Conservation (phyloP, 2,797 vertebrate genomes). For the Sebastes hopkinsi region DNA sequence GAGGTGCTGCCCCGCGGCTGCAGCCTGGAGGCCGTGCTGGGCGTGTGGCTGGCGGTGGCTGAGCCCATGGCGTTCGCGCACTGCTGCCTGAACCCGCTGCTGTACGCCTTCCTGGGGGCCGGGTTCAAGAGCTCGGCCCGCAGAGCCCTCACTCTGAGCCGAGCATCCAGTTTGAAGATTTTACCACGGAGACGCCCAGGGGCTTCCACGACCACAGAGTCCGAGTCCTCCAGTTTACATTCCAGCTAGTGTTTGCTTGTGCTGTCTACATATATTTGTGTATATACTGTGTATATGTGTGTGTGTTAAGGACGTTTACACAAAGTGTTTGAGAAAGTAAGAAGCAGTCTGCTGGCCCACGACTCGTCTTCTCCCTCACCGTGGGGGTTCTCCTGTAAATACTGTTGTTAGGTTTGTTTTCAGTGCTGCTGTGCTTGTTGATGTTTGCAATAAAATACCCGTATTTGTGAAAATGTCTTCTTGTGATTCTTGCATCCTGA, state of each 20-base stretch:
- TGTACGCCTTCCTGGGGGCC: slow-evolving; percentile 96
- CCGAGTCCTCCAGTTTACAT: slow-evolving; percentile 97
- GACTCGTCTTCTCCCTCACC: slow-evolving; percentile 48
- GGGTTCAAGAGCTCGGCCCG: slow-evolving; percentile 98
- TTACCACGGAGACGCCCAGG: slow-evolving; percentile 91
- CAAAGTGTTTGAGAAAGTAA: slow-evolving; percentile 18
- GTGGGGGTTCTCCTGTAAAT: slow-evolving; percentile 61
- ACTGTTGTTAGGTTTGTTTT: slow-evolving; percentile 17
- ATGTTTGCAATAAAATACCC: slow-evolving; percentile 68
- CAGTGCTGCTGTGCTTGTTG: slow-evolving; percentile 4
- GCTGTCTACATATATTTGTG: background rate
- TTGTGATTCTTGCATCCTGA: slow-evolving; percentile 25
- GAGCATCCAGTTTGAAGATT: slow-evolving; percentile 94
- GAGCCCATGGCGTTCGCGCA: slow-evolving; percentile 96
- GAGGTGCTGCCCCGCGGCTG: slow-evolving; percentile 88
- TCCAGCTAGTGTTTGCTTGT: slow-evolving; percentile 86
- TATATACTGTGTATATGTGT: background rate
- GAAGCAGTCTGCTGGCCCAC: slow-evolving; percentile 71
- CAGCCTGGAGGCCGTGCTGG: slow-evolving; percentile 84
- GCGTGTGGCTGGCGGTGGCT: slow-evolving; percentile 91
- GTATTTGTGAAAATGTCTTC: background rate
- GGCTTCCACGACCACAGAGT: slow-evolving; percentile 95
- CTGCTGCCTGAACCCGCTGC: slow-evolving; percentile 97
- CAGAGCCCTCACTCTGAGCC: slow-evolving; percentile 90
- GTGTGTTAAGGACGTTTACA: slow-evolving; percentile 15